These are phyloP conservation scores for Drosophila histrio DNA, from an alignment of 2,888 invertebrate species.

Conservation along the genomic window DNA sequence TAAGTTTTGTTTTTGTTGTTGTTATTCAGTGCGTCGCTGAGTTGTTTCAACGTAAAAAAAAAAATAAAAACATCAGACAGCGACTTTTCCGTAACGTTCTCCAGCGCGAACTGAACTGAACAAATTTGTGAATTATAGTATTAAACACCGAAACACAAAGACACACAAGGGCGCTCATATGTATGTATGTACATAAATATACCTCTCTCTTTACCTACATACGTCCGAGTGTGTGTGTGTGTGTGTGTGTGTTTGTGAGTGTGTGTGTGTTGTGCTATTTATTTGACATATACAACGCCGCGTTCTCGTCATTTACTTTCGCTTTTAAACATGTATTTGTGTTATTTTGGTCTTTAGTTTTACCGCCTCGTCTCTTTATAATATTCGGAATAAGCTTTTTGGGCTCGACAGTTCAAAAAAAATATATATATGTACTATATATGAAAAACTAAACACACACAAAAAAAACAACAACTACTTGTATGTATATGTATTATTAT, in stretches of 20 bases:
- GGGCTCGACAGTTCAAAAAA: constrained; percentile 9
- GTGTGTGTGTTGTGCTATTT: constrained; percentile 25
- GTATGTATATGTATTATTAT: background rate
- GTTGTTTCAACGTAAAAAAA: constrained; percentile 6
- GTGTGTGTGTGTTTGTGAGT: background rate
- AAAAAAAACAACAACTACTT: background rate
- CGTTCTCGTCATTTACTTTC: constrained; percentile 24
- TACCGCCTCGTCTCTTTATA: background rate
- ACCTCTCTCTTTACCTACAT: background rate
- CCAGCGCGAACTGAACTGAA: constrained; percentile 75
- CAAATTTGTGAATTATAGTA: constrained; percentile 75
- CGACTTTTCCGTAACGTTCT: constrained; percentile 76
- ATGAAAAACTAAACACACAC: background rate
- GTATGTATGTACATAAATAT: background rate
- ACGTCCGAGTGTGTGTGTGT: background rate
- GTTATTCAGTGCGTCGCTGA: constrained; percentile 9
- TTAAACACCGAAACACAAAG: constrained; percentile 51
- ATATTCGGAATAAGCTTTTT: constrained; percentile 25
- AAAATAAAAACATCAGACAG: constrained; percentile 41
- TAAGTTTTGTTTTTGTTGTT: constrained; percentile 10
- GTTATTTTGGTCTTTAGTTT: constrained; percentile 54
- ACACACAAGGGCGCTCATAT: constrained; percentile 13
- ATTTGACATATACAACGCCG: constrained; percentile 31
- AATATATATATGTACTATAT: no score
- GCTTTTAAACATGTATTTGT: constrained; percentile 40